Percentiles rank a stretch among this genome's conserved stretches.
Conservation (phyloP, 2,888 invertebrate species). For the Amaurobius ferox region DNA sequence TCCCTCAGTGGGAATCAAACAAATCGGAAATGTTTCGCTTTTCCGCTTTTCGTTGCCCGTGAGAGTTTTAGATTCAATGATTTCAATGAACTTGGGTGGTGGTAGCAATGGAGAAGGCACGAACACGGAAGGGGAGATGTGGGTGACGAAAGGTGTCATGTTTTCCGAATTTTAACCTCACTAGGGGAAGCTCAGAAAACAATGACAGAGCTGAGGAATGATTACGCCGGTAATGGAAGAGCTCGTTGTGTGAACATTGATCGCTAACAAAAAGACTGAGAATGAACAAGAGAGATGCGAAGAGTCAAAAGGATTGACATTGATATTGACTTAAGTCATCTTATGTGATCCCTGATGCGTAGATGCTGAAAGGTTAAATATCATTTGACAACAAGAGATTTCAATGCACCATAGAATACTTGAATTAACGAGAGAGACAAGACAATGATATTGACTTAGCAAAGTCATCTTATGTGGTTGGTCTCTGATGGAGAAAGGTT, state of each 20-base stretch:
- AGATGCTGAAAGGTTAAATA: too few relatives aligned
- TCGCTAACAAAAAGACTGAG: background rate
- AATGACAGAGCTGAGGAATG: background rate
- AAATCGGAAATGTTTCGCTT: constrained; percentile 63
- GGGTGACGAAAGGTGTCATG: constrained; percentile 58
- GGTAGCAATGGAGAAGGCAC: constrained; percentile 14
- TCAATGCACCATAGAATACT: too few relatives aligned
- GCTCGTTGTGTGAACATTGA: background rate
- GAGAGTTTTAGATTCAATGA: constrained; percentile 18
- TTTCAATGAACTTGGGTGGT: background rate
- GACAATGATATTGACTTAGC: too few relatives aligned
- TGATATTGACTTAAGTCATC: too few relatives aligned
- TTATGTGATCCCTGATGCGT: too few relatives aligned
- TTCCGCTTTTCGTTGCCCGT: constrained; percentile 39
- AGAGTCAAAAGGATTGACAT: too few relatives aligned
- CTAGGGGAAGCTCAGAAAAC: background rate
- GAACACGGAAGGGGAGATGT: constrained; percentile 64
- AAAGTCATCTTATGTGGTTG: too few relatives aligned
- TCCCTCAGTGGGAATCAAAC: constrained; percentile 39
- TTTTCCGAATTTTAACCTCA: constrained; percentile 67
- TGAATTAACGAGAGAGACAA: too few relatives aligned
- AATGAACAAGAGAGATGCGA: background rate
- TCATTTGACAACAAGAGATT: too few relatives aligned
- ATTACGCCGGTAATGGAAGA: background rate
- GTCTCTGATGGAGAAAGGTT: too few relatives aligned